These are phyloP conservation scores for Copidosoma aretas DNA, from an alignment of 2,888 invertebrate species.

Conservation along the genomic window DNA sequence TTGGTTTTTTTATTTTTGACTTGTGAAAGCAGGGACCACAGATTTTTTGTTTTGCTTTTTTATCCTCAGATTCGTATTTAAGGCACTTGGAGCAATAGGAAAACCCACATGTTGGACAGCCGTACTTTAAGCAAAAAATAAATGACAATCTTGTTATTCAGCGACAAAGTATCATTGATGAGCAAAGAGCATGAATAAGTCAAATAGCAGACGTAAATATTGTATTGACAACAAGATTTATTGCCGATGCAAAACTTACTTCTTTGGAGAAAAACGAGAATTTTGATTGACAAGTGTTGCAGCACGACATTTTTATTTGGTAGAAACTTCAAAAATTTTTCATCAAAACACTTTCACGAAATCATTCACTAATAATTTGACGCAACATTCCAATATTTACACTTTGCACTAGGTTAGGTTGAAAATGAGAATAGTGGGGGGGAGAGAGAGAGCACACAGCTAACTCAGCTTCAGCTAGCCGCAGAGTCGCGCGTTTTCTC, in stretches of 20 bases:
- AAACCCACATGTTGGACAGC: constrained; percentile 83
- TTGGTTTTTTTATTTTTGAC: constrained; percentile 44
- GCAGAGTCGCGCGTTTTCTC: no score
- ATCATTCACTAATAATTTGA: no score
- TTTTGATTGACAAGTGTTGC: constrained; percentile 74
- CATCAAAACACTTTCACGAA: no score
- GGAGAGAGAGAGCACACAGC: no score
- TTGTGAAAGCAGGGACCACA: constrained; percentile 67
- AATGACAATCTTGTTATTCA: constrained; percentile 8
- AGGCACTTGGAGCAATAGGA: constrained; percentile 85
- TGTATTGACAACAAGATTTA: no score
- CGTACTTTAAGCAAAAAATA: constrained; percentile 66
- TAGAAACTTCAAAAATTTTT: no score
- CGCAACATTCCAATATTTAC: no score
- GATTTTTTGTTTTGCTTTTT: constrained; percentile 69
- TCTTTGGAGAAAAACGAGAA: constrained; percentile 78
- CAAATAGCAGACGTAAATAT: no score
- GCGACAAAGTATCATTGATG: constrained; percentile 10
- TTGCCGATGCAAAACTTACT: constrained; percentile 65
- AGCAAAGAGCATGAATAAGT: no score
- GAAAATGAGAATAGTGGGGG: no score
- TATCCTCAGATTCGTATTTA: constrained; percentile 70
- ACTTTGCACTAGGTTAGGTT: no score
- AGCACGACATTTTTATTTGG: constrained; percentile 71
- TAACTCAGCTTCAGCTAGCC: no score